Percentiles rank a stretch among this genome's conserved stretches.
These are phyloP conservation scores for Tragelaphus scriptus DNA, from an alignment of 2,113 vertebrate species.

Conservation along the genomic window DNA sequence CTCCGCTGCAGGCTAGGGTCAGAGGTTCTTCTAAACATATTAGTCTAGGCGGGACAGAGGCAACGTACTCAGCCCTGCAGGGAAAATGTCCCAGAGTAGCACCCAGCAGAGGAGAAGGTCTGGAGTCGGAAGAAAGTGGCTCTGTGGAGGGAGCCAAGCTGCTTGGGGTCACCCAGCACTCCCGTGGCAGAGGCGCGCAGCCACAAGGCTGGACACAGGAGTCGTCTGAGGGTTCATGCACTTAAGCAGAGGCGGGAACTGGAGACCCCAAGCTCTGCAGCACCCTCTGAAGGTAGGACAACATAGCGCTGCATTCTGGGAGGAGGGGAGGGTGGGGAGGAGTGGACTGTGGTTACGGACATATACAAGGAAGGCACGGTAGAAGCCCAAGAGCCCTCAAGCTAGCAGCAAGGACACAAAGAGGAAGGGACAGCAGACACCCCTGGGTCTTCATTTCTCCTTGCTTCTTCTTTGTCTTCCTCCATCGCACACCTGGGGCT, in stretches of 20 bases:
- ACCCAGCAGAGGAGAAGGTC: not conserved
- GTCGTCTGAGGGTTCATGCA: not conserved
- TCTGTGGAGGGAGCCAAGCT: not conserved
- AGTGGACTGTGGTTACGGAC: not conserved
- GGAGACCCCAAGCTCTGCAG: not conserved
- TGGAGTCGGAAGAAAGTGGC: not conserved
- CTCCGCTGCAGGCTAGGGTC: not conserved
- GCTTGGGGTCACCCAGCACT: not conserved
- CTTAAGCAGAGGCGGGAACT: not conserved
- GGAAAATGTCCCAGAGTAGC: not conserved
- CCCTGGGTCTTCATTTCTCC: not conserved
- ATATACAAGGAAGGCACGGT: not conserved
- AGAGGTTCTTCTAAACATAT: not conserved
- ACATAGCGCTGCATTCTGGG: not conserved
- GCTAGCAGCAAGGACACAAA: not conserved
- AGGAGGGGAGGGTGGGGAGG: not conserved
- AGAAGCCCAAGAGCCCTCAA: not conserved
- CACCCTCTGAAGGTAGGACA: not conserved
- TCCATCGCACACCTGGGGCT: accelerated
- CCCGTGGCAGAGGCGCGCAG: too few species aligned
- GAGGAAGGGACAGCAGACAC: not conserved
- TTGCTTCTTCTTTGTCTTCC: constrained; percentile 5
- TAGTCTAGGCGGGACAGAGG: not conserved
- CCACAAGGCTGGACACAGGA: not conserved
- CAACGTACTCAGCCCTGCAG: not conserved